These are phyloP conservation scores for Sinosuthora webbiana DNA, from an alignment of 2,113 vertebrate species.

Conservation along the genomic window DNA sequence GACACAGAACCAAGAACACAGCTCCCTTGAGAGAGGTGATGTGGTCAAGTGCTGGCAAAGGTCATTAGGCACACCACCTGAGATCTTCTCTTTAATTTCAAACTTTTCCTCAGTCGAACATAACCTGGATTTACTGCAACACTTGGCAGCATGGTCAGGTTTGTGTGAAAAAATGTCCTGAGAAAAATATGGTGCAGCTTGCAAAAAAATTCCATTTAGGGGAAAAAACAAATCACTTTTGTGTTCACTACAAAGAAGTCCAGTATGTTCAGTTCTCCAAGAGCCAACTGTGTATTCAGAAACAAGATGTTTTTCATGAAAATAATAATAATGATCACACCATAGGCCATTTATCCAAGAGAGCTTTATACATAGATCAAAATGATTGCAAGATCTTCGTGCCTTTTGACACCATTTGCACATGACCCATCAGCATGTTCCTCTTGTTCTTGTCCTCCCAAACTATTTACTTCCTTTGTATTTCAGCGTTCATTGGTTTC, in stretches of 20 bases:
- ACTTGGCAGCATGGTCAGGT: not conserved
- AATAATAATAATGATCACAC: not conserved
- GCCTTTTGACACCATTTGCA: not conserved
- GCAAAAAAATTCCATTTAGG: not conserved
- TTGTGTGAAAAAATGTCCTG: not conserved
- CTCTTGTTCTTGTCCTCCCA: not conserved
- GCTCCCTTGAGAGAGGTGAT: fast-evolving
- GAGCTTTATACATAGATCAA: not conserved
- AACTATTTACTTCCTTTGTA: not conserved
- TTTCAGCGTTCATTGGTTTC: not conserved
- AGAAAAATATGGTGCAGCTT: not conserved
- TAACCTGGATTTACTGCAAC: not conserved
- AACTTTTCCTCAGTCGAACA: not conserved
- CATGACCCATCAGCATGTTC: not conserved
- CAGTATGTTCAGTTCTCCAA: not conserved
- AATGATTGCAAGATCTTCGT: not conserved
- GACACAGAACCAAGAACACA: not conserved
- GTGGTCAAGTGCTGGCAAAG: not conserved
- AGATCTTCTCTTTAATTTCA: not conserved
- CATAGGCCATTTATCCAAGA: not conserved
- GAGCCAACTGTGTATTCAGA: not conserved
- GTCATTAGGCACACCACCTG: not conserved
- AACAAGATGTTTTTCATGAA: not conserved
- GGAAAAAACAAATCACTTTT: not conserved
- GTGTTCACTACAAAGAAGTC: not conserved